Base-by-base conservation (phyloP, 2,888 invertebrate genomes). In the Himalopsyche tibetana region DNA sequence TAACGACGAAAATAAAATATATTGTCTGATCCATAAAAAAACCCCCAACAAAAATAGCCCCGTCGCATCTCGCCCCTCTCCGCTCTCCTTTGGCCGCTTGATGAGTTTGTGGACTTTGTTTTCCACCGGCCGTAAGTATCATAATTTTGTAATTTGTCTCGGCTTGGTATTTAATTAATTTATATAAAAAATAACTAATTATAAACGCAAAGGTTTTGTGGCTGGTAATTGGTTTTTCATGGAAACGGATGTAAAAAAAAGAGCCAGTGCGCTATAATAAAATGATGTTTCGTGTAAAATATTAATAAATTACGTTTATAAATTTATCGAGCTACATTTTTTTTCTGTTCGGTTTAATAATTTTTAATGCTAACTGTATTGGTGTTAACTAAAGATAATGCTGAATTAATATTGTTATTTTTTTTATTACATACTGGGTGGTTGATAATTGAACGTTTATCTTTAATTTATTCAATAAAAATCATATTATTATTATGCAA, bases 61-160 rank as follows among this genome's bases (percentile, higher is more conserved):
- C 38, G 36, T 74, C 74, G 74, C 74, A 63, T 63, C 19, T 4
- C 36, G 38, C 74, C 74, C 74, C 74, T 19, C 19, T 2, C n/a
- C 5, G 19, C 28, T 11, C 9, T 12, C 74, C 5, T 74, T 51
- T 38, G 28, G 38, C 55, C 80, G 80, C 40, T 55, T 84, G 84
- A 84, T 84, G 84, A 84, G 84, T 84, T 84, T 80, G 80, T 79
- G 80, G 74, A 79, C 80, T 80, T 80, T 79, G 55, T 79, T 38
- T 55, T 28, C 55, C 74, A 74, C 74, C 38, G 74, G 74, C 36
- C 81, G 63, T 82, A 63, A 82, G 81, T 85, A 82, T 85, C 84
- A 85, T 82, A 85, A 81, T 85, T 85, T 85, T 63, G 81, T 81
- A 85, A 85, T 85, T 85, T 85, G 84, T 63, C 84, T 55, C 69